A percentile compares a stretch with the other conserved stretches of the same genome.
These are phyloP conservation scores for Napeogenes inachia DNA, from an alignment of 2,888 invertebrate species.

Conservation along the genomic window DNA sequence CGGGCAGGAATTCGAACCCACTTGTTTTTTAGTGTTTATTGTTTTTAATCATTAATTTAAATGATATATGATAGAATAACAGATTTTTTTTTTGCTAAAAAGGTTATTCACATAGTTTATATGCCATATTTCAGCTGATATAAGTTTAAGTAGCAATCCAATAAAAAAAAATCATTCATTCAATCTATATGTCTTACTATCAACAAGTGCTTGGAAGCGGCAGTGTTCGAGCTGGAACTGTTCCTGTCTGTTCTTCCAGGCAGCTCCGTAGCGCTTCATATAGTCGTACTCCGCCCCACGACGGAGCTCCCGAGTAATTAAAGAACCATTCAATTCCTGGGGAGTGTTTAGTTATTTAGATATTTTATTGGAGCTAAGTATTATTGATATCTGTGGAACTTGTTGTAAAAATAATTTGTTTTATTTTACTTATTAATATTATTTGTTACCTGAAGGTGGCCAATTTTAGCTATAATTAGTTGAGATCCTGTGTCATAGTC, in stretches of 20 bases:
- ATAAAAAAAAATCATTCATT: no score
- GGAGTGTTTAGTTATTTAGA: constrained; percentile 7
- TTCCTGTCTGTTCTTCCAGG: constrained; percentile 80
- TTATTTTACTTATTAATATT: no score
- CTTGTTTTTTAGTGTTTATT: no score
- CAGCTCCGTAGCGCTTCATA: constrained; percentile 86
- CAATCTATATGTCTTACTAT: constrained; percentile 77
- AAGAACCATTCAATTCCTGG: constrained; percentile 83
- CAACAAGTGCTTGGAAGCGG: constrained; percentile 83
- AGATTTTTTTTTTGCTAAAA: no score
- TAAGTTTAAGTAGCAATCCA: no score
- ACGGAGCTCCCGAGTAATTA: constrained; percentile 82
- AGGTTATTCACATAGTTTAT: no score
- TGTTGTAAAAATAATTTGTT: no score
- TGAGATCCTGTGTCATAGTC: constrained; percentile 86
- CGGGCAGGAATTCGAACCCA: no score
- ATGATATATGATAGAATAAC: no score
- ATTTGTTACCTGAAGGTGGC: constrained; percentile 77
- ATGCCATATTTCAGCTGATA: no score
- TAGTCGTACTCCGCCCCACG: constrained; percentile 95
- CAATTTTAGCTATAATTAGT: constrained; percentile 88
- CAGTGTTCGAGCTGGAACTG: constrained; percentile 85
- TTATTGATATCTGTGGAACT: no score
- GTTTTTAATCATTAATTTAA: no score
- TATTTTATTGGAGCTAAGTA: not conserved